Conservation (phyloP, 2,888 invertebrate species). For the Melieria picta region DNA sequence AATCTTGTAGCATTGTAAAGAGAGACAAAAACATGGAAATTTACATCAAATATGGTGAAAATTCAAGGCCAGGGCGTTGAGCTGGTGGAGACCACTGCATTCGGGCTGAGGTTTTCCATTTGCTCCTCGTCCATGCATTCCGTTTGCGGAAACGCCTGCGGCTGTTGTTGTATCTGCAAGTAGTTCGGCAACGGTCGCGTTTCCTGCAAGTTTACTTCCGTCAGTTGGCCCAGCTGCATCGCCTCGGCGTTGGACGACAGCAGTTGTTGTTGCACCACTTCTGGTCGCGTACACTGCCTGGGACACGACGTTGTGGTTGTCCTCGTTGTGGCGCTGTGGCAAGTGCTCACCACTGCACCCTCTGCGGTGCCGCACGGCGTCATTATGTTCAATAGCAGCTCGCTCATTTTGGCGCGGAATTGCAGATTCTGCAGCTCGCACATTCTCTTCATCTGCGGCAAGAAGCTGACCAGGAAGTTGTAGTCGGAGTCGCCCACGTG, state of each 20-base stretch:
- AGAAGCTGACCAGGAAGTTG: slow-evolving; percentile 58
- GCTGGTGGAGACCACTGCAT: slow-evolving; percentile 45
- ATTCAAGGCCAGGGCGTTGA: slow-evolving; percentile 50
- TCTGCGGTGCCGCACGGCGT: slow-evolving; percentile 17
- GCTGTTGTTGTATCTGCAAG: background rate
- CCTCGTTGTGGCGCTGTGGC: background rate
- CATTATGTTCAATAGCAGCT: slow-evolving; percentile 54
- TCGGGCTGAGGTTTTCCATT: background rate
- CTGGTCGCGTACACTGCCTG: background rate
- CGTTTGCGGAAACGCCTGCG: background rate
- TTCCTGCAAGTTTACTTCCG: background rate
- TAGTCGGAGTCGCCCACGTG: slow-evolving; percentile 60
- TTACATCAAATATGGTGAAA: background rate
- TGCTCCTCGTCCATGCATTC: background rate
- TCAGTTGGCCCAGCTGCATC: background rate
- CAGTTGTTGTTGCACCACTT: background rate
- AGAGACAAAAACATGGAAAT: too few relatives aligned
- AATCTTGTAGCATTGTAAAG: too few relatives aligned
- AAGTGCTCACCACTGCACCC: too few relatives aligned
- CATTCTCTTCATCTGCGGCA: slow-evolving; percentile 62
- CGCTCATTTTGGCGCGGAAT: slow-evolving; percentile 59
- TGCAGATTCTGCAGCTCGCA: slow-evolving; percentile 54
- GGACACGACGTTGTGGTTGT: background rate
- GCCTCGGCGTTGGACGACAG: background rate
- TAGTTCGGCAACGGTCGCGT: background rate